Base-by-base conservation (phyloP, 1,140 invertebrate species). In the Gerris buenoi region DNA sequence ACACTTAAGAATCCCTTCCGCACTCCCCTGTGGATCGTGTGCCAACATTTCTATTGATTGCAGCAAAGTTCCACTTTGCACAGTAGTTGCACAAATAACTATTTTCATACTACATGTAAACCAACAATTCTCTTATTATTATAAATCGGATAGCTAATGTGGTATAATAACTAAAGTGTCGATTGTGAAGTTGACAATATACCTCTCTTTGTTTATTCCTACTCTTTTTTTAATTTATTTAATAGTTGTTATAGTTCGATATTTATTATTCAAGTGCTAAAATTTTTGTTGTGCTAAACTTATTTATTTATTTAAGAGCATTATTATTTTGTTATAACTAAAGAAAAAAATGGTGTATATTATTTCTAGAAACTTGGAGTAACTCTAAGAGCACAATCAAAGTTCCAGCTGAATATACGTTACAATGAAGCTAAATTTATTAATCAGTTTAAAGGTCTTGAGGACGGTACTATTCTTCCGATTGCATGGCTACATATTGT, bases 401-500 rank as follows among this genome's bases (percentile, higher is more conserved):
- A 59, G 25, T 66, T 68, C 60, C 68, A 68, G 33, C 28, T 68
- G 1, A 68, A 68, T 58, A 61, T 68, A 13, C 62, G 26, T 25
- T 22, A 65, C 15, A 26, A 66, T 15, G 65, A 65, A 46, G 57
- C 68, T 15, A 62, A 58, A 22, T 66, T 25, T 25, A 46, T 68
- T 0, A 56, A 15, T 27, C 25, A 56, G n/a, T 58, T 65, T 14
- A 27, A 58, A 27, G 29, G 22, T 1, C 2, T 68, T 1, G 33
- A 62, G 26, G 27, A 33, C 25, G 68, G 61, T 56, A 63, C 56
- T 2, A 63, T 68, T 10, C 27, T 68, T 14, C 68, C 68, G 1
- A 28, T 68, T 15, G 68, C 64, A 59, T 68, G 68, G 68, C 25
- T 66, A 25, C 64, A 68, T 25, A 66, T 63, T 63, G 68, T 68